phyloP scores from a whole-genome alignment of 2,113 vertebrate species.

The Anolis carolinensis region DNA sequence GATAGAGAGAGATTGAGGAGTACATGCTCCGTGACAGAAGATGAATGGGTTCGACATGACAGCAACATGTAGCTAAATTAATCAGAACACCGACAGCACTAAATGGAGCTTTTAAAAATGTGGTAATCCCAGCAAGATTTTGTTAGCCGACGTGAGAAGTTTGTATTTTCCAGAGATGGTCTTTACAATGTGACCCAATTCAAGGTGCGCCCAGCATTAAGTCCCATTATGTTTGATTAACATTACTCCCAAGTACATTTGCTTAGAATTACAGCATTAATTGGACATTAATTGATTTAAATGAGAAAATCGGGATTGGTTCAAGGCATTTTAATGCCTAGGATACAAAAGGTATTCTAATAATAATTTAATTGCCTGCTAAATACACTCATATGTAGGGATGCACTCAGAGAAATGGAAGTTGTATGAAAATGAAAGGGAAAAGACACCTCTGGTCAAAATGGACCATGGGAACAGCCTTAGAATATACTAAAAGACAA shows the following conservation, averaged over 20 bases:
- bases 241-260: not conserved
- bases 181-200: not conserved
- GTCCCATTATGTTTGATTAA: not conserved
- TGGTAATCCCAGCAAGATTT: slow-evolving; percentile 46
- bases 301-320: not conserved
- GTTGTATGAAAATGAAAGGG: not conserved
- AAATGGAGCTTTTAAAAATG: slow-evolving; percentile 65
- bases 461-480: not conserved
- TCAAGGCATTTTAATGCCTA: not conserved
- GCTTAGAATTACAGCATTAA: not conserved
- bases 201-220: not conserved
- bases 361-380: not conserved
- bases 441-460: not conserved
- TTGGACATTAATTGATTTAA: not conserved
- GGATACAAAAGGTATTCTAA: not conserved
- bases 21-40: slow-evolving; percentile 81
- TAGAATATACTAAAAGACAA: not conserved
- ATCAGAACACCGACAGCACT: slow-evolving; percentile 73
- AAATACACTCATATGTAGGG: not conserved
- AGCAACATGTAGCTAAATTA: slow-evolving; percentile 89
- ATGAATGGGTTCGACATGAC: slow-evolving; percentile 88
- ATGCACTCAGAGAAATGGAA: not conserved
- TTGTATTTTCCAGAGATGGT: slow-evolving; percentile 10
- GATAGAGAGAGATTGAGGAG: slow-evolving; percentile 84
- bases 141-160: slow-evolving; percentile 13